Percentiles rank a stretch among this genome's conserved stretches.
These are phyloP conservation scores for Chymomyza caudatula DNA, from an alignment of 2,888 invertebrate genomes.

Conservation along the genomic window DNA sequence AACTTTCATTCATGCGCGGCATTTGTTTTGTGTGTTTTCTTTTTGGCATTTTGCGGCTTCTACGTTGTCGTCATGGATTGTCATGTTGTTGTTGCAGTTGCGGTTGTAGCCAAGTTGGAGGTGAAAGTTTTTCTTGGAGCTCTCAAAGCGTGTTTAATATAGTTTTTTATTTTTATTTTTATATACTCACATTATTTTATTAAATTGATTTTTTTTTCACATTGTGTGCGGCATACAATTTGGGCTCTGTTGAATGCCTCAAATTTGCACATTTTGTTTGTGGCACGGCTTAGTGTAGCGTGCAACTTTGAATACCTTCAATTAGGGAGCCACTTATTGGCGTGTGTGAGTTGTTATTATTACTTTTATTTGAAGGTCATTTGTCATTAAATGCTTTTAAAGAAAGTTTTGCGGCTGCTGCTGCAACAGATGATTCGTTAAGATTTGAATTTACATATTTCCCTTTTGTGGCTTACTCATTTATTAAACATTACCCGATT, in stretches of 20 bases:
- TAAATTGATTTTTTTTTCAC: slow-evolving; percentile 20
- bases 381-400: not conserved
- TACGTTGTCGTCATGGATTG: slow-evolving; percentile 50
- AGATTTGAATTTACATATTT: not conserved
- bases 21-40: slow-evolving; percentile 25
- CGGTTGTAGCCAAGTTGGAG: slow-evolving; percentile 42
- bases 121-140: slow-evolving; percentile 68
- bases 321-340: not conserved
- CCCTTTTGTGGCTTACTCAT: not conserved
- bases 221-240: slow-evolving; percentile 9
- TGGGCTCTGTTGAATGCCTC: slow-evolving; percentile 12
- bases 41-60: slow-evolving; percentile 55
- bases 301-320: not conserved
- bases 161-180: slow-evolving; percentile 7
- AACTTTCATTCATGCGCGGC: slow-evolving; percentile 70
- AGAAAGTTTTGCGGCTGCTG: not conserved
- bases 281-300: not conserved
- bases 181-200: not conserved
- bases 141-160: slow-evolving; percentile 46
- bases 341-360: too few relatives aligned
- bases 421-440: not conserved
- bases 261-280: not conserved
- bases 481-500: too few relatives aligned
- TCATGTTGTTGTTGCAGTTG: slow-evolving; percentile 21
- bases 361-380: not conserved